Percentiles rank a stretch among this genome's conserved stretches.
phyloP scores from a whole-genome alignment of 2,113 vertebrate genomes.

The Caranx melampygus region DNA sequence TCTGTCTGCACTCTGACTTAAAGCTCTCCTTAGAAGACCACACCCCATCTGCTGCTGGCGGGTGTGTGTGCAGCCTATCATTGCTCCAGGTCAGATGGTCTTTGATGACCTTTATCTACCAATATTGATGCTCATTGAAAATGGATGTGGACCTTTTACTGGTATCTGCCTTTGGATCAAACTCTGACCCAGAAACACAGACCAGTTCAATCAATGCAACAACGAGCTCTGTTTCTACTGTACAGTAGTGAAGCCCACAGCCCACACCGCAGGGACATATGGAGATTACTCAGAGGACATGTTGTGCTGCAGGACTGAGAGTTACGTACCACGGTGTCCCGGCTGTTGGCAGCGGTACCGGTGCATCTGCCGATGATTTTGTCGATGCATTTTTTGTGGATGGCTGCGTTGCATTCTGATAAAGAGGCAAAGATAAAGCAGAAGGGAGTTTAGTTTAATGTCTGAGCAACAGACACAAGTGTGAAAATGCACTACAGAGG shows the following conservation, averaged over 20 bases:
- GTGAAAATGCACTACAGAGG: not conserved
- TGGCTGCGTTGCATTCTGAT: slow-evolving; percentile 98
- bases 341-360: slow-evolving; percentile 96
- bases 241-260: not conserved
- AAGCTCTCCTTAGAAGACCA: slow-evolving; percentile 2
- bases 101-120: slow-evolving; percentile 36
- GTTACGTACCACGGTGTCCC: slow-evolving; percentile 93
- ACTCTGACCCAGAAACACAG: slow-evolving; percentile 15
- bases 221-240: not conserved
- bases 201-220: slow-evolving; percentile 1
- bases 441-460: not conserved
- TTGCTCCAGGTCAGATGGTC: slow-evolving; percentile 33
- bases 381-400: slow-evolving; percentile 99
- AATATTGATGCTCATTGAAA: slow-evolving; percentile 22
- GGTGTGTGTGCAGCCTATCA: slow-evolving; percentile 20
- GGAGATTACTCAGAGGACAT: slow-evolving; percentile 25
- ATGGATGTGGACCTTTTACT: slow-evolving; percentile 28
- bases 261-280: slow-evolving; percentile 23
- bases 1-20: slow-evolving; percentile 15
- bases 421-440: slow-evolving; percentile 30
- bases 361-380: slow-evolving; percentile 98
- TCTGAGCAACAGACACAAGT: slow-evolving; percentile 7
- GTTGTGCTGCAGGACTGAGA: slow-evolving; percentile 29
- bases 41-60: slow-evolving; percentile 19
- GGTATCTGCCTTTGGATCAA: slow-evolving; percentile 19